Base-by-base conservation (phyloP, 2,113 vertebrate species). In the Turnix velox region DNA sequence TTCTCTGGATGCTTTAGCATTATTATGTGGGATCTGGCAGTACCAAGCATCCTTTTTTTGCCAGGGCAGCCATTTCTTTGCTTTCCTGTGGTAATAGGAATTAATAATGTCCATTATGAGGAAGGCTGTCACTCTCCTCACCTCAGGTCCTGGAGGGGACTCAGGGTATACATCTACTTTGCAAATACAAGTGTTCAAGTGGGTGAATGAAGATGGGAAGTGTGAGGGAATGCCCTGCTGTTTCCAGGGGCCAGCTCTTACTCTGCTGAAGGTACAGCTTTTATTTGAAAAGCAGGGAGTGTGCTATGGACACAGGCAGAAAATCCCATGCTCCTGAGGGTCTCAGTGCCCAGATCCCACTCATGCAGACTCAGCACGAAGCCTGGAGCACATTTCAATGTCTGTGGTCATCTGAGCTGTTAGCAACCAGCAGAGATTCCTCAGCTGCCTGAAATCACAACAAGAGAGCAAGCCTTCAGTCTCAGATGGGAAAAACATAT, bases 361-460 rank as follows among this genome's bases (percentile, higher is more conserved):
- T 83, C 30, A 3, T 30, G 39, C 46, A 45, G 57, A 49, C 78
- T 62, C 4, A 9, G 4, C 31, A 10, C 13, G 63, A 33, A 84
- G 57, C 86, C 74, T 51, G 79, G 28, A 33, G 78, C 30, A 0
- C 12, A 6, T 74, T 90, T 54, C 25, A 58, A 4, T 62, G 69
- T 84, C 65, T 52, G 23, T 59, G 74, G 69, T 31, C 82, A 78
- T 74, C 68, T 89, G 73, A 93, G 91, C 85, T 65, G 13, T 73
- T 65, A n/a, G 48, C 40, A 61, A 74, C 73, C 82, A 84, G 65
- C 82, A 78, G 42, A 31, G 51, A 62, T 74, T 90, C 66, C 88
- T 85, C 86, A 67, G 61, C 57, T 82, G 82, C 71, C 79, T 85
- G 75, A 74, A 92, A 82, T 37, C 48, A 25, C 2, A 39, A 19